A percentile compares a stretch with the other conserved stretches of the same genome.
Conservation (phyloP, 2,797 vertebrate species). For the Sciaenops ocellatus region DNA sequence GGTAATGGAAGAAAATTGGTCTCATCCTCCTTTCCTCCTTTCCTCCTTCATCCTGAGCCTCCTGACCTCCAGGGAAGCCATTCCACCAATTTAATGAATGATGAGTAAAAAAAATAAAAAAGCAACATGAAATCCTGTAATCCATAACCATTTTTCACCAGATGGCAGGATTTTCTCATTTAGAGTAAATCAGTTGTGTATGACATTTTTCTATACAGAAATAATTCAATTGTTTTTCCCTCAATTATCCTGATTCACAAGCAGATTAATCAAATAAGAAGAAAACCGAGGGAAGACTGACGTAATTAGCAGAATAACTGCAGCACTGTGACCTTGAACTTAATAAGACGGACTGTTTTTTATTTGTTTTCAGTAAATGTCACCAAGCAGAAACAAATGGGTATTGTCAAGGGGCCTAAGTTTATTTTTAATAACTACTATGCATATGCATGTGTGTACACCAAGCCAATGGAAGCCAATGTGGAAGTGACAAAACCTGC, state of each 20-base stretch:
- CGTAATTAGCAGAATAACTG: conserved; percentile 33
- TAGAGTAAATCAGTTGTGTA: conserved; percentile 23
- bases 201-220: conserved; percentile 13
- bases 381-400: conserved; percentile 1
- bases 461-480: too few species aligned
- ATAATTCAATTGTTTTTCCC: conserved; percentile 18
- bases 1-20: conserved; percentile 69
- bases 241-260: conserved; percentile 27
- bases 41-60: conserved; percentile 25
- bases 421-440: background rate
- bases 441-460: background rate
- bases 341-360: background rate
- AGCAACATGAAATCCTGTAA: conserved; percentile 50
- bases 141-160: conserved; percentile 23
- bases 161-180: conserved; percentile 26
- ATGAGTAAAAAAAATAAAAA: conserved; percentile 50
- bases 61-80: conserved; percentile 50
- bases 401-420: background rate
- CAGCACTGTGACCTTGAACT: conserved; percentile 33
- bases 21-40: conserved; percentile 52
- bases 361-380: background rate
- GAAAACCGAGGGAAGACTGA: background rate
- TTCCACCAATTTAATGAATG: conserved; percentile 48
- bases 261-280: conserved; percentile 13
- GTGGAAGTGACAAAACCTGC: too few species aligned